Evolutionary conservation across 2,113 vertebrate genomes (phyloP).

Genomic region (Xenus cinereus): DNA sequence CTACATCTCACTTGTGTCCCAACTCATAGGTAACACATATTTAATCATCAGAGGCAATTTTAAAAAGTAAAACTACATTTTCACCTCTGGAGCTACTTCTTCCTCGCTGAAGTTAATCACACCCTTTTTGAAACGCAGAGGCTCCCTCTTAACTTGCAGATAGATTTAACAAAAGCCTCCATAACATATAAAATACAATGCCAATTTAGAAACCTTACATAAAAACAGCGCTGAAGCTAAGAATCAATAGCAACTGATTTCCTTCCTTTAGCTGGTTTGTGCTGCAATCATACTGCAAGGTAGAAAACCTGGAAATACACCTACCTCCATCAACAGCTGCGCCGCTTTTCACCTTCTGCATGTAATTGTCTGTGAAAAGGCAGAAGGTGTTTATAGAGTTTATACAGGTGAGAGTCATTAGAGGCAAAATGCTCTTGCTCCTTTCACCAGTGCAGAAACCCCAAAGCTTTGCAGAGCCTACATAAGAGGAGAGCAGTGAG

Average conservation of each 20-base stretch:
- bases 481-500: not conserved
- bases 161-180: not conserved
- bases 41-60: not conserved
- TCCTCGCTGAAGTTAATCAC: not conserved
- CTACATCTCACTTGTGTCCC: not conserved
- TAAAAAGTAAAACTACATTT: not conserved
- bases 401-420: not conserved
- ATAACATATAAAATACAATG: not conserved
- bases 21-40: not conserved
- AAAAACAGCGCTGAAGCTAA: not conserved
- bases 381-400: not conserved
- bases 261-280: not conserved
- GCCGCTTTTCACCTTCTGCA: not conserved
- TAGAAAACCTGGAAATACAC: not conserved
- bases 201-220: not conserved
- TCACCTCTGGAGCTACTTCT: not conserved
- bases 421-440: not conserved
- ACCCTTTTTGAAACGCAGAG: not conserved
- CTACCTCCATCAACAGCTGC: not conserved
- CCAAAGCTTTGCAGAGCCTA: not conserved
- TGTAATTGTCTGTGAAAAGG: not conserved
- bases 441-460: not conserved
- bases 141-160: not conserved
- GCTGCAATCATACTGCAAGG: not conserved
- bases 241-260: not conserved